Base-by-base conservation (phyloP, 2,113 vertebrate genomes). In the Cyphomyrus plagiostoma region DNA sequence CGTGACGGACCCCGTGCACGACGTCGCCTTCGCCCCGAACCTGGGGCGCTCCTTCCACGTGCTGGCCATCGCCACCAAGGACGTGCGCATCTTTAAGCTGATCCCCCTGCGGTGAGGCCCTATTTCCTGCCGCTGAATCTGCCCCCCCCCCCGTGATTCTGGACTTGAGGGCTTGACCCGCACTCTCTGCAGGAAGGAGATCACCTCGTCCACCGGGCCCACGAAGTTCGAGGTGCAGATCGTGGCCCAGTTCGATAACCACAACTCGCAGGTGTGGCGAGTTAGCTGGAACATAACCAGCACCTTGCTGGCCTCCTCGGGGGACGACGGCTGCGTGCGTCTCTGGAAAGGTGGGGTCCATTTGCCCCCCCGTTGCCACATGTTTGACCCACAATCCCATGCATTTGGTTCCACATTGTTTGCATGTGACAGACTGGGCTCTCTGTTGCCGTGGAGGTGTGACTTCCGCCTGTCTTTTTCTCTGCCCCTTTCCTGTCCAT, bases 261-360 rank as follows among this genome's bases (percentile, higher is more conserved):
- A 99, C 92, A 99, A 99, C 94, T 99, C 98, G 7, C 98, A 99
- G 92, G 98, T 99, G 90, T 99, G 98, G 98, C 95, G 98, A 53
- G 98, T 99, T 53, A 99, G 98, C 94, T 99, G 98, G 98, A 99
- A 99, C 94, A 99, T 99, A 93, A 99, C 98, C 88, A 98, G 98
- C 94, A 99, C 98, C 13, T 95, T 99, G 77, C 94, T 99, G 91
- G 98, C 98, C 30, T 99, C 98, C n/a, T 99, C 98, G 0, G 98
- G 98, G 26, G 98, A 99, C 4, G 98, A 99, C 83, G 98, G 98
- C 91, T 99, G 98, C 48, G 98, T 99, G 83, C 96, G 98, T 52
- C 95, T 99, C 70, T 99, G 98, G 98, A 99, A 99, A 96, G 98
- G 98, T 99, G 93, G 94, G 91, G 35, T 1, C 35, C 35, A 1